These are phyloP conservation scores for Agelaius tricolor DNA, from an alignment of 2,113 vertebrate genomes.

Conservation along the genomic window DNA sequence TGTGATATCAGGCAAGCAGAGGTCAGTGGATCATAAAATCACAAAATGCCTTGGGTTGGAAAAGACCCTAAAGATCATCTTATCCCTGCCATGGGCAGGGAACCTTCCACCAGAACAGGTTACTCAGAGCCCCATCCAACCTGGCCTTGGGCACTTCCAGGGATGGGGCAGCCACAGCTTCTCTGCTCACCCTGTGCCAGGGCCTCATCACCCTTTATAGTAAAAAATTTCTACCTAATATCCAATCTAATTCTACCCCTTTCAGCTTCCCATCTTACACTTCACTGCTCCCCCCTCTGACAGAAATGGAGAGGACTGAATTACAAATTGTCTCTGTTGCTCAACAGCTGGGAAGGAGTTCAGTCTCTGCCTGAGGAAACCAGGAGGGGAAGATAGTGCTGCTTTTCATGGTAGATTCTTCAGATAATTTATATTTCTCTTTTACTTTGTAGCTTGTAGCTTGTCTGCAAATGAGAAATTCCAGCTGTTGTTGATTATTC, in stretches of 20 bases:
- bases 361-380: not conserved
- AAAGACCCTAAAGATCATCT: not conserved
- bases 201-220: not conserved
- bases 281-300: not conserved
- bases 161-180: not conserved
- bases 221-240: not conserved
- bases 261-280: not conserved
- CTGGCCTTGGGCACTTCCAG: not conserved
- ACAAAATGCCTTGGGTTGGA: not conserved
- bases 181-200: not conserved
- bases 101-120: fast-evolving
- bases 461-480: not conserved
- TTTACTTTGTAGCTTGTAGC: not conserved
- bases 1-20: not conserved
- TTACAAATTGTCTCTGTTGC: not conserved
- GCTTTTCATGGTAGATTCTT: not conserved
- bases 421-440: not conserved
- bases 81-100: not conserved
- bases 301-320: not conserved
- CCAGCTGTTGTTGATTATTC: not conserved
- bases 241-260: not conserved
- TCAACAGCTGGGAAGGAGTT: not conserved
- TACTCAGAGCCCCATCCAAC: not conserved
- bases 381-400: not conserved
- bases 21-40: not conserved